phyloP scores from a whole-genome alignment of 1,140 invertebrate species.

The Epicauta chinensis region DNA sequence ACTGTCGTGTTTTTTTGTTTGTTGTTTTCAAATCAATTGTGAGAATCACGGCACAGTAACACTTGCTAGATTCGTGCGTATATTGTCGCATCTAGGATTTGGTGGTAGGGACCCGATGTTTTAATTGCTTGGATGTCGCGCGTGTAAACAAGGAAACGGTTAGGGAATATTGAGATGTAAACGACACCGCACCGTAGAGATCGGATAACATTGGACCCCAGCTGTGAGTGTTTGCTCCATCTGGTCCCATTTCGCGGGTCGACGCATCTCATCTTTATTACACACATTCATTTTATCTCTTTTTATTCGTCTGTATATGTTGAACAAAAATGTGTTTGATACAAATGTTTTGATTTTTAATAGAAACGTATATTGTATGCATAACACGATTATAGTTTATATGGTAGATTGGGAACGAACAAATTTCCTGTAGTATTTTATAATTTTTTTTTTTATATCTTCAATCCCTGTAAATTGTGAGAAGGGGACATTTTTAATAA shows the following conservation, averaged over 20 bases:
- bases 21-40: background rate
- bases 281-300: background rate
- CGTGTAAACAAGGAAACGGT: constrained; percentile 30
- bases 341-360: constrained; percentile 23
- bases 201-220: constrained; percentile 23
- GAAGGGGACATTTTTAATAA: constrained; percentile 20
- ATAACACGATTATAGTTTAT: constrained; percentile 20
- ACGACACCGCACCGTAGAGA: constrained; percentile 24
- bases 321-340: background rate
- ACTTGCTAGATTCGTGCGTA: background rate
- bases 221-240: constrained; percentile 38
- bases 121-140: constrained; percentile 27
- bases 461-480: constrained; percentile 19
- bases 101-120: constrained; percentile 10
- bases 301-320: background rate
- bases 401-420: constrained; percentile 15
- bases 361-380: constrained; percentile 16
- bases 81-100: background rate
- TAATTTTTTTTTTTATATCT: too few relatives aligned
- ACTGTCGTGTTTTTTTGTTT: background rate
- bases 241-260: constrained; percentile 36
- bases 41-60: too few relatives aligned
- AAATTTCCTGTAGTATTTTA: too few relatives aligned
- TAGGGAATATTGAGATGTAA: constrained; percentile 30
- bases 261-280: constrained; percentile 18